Conservation (phyloP, 2,888 invertebrate species). For the Rhagonycha lutea region DNA sequence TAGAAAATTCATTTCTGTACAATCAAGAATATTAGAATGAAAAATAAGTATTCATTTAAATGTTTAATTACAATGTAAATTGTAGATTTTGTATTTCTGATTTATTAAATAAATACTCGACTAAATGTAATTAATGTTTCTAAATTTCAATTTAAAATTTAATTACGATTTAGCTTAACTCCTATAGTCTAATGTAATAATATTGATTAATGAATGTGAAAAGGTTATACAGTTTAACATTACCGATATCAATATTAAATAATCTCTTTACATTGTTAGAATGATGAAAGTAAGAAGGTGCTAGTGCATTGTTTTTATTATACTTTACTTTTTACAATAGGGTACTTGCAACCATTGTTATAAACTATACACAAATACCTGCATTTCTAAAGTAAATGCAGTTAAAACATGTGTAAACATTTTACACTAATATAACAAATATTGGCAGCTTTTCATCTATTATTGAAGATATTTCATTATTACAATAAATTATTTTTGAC, state of each 20-base stretch:
- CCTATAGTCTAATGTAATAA: background rate
- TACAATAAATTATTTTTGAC: too few species aligned
- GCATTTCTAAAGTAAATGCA: too few species aligned
- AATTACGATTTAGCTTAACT: background rate
- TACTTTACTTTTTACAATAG: background rate
- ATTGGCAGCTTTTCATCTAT: too few species aligned
- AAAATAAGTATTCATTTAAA: conserved; percentile 9
- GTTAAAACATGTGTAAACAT: too few species aligned
- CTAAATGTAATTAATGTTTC: background rate
- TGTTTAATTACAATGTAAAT: conserved; percentile 20
- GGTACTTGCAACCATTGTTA: too few species aligned
- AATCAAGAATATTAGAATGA: background rate
- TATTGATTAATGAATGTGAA: background rate
- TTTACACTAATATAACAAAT: too few species aligned
- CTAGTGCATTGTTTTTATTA: background rate
- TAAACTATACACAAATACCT: too few species aligned
- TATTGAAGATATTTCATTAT: too few species aligned
- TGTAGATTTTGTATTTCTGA: background rate
- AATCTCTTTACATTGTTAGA: background rate
- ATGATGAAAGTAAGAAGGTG: background rate
- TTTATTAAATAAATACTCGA: conserved; percentile 1
- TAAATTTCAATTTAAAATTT: background rate
- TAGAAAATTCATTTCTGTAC: conserved; percentile 7
- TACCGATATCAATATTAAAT: background rate
- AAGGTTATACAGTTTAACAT: background rate